These are phyloP conservation scores for Pteronura brasiliensis DNA, from an alignment of 2,113 vertebrate species.

Conservation along the genomic window DNA sequence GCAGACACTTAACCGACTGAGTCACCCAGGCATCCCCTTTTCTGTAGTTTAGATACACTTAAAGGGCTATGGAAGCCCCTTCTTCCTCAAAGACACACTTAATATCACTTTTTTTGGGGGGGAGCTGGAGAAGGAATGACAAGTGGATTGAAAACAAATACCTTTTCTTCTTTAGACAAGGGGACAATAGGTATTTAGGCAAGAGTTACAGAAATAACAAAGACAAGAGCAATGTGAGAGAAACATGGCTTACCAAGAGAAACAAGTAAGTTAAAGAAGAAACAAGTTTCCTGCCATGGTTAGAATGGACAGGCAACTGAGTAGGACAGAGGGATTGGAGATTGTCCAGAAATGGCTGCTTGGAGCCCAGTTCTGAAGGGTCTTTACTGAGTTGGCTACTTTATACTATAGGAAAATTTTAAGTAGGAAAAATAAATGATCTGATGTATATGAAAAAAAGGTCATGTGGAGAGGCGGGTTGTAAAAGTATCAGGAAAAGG, in stretches of 20 bases:
- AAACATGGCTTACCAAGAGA: background rate
- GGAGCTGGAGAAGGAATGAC: background rate
- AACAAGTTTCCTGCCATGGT: background rate
- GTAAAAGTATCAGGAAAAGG: background rate
- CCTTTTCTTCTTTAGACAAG: background rate
- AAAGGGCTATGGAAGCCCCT: background rate
- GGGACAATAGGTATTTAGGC: background rate
- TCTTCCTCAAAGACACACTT: background rate
- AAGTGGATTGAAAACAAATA: background rate
- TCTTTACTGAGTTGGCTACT: background rate
- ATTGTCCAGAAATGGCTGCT: background rate
- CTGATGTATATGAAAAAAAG: background rate
- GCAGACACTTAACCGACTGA: background rate
- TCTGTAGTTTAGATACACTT: background rate
- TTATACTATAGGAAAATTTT: background rate
- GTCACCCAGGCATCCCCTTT: background rate
- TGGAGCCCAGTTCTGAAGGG: background rate
- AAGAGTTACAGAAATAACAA: background rate
- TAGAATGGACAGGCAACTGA: background rate
- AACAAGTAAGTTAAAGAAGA: background rate
- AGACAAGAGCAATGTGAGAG: background rate
- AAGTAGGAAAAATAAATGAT: background rate
- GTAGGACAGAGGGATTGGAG: background rate
- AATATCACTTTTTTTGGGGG: background rate
- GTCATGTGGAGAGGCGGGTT: background rate